Evolutionary conservation across 2,113 vertebrate species (phyloP), one percentile per base, ranked within the genome.

Genomic region (Dendrocopos noguchii): DNA sequence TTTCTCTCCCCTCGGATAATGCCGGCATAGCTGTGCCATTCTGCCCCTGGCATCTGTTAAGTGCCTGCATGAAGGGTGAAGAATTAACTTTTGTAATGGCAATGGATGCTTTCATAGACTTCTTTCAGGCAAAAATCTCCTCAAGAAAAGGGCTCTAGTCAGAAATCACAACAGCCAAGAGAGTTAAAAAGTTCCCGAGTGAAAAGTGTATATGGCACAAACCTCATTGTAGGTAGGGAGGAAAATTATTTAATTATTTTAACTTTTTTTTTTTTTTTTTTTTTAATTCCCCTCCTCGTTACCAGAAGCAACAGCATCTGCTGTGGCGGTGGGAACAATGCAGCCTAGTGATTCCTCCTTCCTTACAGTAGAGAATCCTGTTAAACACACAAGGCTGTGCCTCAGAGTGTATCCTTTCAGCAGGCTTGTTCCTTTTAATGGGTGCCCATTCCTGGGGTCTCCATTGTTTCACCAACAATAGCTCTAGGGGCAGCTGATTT

Each of bases 401-500:
- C 88, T 95, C 87, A 96, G 94, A 93, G 91, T 95, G 91, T 94
- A 93, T 95, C 95, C 91, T 97, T 97, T 91, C 93, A 96, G 80
- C 88, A 91, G 95, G 88, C 96, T 92, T 93, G 93, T 96, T 97
- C 85, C 88, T 97, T 97, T 97, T 97, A 97, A 97, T 97, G 94
- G 97, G 95, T 96, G 96, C 94, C 91, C 92, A 93, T 97, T 97
- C 89, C 95, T 95, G 80, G 95, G 92, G 94, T 94, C 94, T 94
- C 94, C 94, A 97, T 97, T 98, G 97, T 97, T 96, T 97, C 94
- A 96, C 90, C 91, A 96, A 97, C 97, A 98, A 86, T 97, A 90
- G 95, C 91, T 87, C 93, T 87, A 88, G 96, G 96, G 97, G 95
- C 96, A 97, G 96, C 97, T 97, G 97, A 97, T 97, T 97, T 97